phyloP scores from a whole-genome alignment of 2,797 vertebrate genomes.

The Tragopan temminckii region DNA sequence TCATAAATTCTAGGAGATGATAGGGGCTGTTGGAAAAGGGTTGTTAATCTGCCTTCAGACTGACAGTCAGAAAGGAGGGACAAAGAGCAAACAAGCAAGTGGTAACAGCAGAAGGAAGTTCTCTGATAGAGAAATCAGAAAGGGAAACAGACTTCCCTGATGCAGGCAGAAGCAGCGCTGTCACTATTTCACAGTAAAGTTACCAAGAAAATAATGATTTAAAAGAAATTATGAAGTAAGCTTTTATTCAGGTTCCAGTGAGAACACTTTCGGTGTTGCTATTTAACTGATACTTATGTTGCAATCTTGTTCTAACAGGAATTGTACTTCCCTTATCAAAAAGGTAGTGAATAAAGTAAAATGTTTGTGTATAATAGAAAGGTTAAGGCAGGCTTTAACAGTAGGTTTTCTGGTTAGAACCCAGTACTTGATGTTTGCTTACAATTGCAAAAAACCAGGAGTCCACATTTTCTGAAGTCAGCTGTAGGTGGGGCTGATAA shows the following conservation, averaged over 20 bases:
- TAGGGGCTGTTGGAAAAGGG: neutral
- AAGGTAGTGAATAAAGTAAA: neutral
- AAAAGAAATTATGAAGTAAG: neutral
- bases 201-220: neutral
- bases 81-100: neutral
- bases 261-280: neutral
- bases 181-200: neutral
- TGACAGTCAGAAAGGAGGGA: neutral
- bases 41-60: neutral
- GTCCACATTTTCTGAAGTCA: neutral
- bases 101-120: neutral
- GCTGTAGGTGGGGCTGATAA: neutral
- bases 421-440: neutral
- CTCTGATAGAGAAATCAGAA: neutral
- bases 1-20: neutral
- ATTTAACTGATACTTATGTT: neutral
- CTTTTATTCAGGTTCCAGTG: neutral
- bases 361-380: neutral
- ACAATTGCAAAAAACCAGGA: neutral
- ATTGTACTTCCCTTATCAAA: neutral
- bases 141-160: neutral
- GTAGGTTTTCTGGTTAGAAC: neutral
- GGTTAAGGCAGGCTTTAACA: neutral
- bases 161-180: neutral
- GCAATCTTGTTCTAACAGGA: neutral